Base-by-base conservation (phyloP, 2,113 vertebrate genomes). In the Tiliqua scincoides region DNA sequence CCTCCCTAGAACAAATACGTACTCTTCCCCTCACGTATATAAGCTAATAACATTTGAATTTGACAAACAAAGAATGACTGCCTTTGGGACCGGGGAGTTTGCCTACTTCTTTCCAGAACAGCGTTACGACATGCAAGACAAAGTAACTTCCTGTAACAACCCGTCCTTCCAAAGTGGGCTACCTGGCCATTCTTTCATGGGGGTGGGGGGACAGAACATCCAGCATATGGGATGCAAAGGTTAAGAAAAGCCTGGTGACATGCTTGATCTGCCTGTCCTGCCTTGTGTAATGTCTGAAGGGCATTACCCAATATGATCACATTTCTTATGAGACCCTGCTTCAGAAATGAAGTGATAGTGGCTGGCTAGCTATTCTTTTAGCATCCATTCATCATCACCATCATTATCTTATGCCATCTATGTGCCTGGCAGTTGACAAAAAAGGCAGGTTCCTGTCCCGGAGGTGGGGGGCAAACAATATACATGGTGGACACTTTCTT, bases 1-100 rank as follows among this genome's bases (percentile, higher is more conserved):
- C 77, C 89, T 85, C 91, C 79, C 89, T 82, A 89, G 86, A 92
- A 90, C 79, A 91, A 91, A 84, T 59, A 72, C 0, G 0, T 5
- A 40, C 37, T 67, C 61, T 83, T 89, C 83, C 23, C 80, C 61
- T 73, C 10, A 67, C 84, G n/a, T 83, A 1, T 18, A 62, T 63
- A 80, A 63, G 32, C 82, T 85, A 43, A 85, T 72, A 15, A n/a
- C 77, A 73, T 30, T 63, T 82, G 86, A 71, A 35, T 43, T 79
- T 54, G 91, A 61, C 85, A 79, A 43, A 1, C 0, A 3, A 72
- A 37, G 63, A n/a, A 61, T 21, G 0, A 54, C 75, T 23, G 63
- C 65, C 21, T 61, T 81, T 54, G 30, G 65, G 85, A 43, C 87
- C n/a, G 15, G 43, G 61, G 48, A 25, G 6, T 88, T 85, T 23